Conservation (phyloP, 1,140 invertebrate species). For the Bradysia coprophila region DNA sequence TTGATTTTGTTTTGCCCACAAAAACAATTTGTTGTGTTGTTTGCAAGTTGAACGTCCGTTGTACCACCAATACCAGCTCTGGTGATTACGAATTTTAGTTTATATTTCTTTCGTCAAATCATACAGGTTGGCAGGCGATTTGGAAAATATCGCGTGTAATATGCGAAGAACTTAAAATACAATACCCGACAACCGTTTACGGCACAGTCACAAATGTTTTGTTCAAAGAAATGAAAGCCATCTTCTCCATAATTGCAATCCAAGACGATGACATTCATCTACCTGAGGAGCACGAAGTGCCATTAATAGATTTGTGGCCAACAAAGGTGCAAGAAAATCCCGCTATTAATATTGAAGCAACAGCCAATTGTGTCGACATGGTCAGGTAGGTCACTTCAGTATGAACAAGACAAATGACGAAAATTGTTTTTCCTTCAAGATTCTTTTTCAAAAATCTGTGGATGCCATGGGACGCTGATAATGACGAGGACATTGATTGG, state of each 20-base stretch:
- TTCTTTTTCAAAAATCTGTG: constrained; percentile 39
- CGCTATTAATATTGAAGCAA: constrained; percentile 23
- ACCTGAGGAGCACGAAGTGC: constrained; percentile 32
- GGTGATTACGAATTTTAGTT: no score
- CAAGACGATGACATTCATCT: constrained; percentile 35
- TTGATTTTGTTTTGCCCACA: not conserved
- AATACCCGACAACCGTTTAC: constrained; percentile 35
- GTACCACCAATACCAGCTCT: no score
- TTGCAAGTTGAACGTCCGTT: not conserved
- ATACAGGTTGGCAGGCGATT: constrained; percentile 36
- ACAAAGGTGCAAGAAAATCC: constrained; percentile 31
- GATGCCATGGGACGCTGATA: constrained; percentile 43
- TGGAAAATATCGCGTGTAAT: constrained; percentile 38
- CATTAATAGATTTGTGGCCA: constrained; percentile 34
- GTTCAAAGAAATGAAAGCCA: constrained; percentile 26
- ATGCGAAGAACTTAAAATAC: constrained; percentile 33
- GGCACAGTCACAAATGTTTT: constrained; percentile 31
- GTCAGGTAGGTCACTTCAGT: constrained; percentile 11
- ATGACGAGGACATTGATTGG: constrained; percentile 35
- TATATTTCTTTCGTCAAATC: no score
- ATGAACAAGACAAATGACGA: not conserved
- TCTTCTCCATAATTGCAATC: constrained; percentile 32
- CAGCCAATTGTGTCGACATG: constrained; percentile 30
- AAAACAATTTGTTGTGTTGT: not conserved
- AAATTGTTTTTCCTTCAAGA: constrained; percentile 8